phyloP scores from a whole-genome alignment of 2,113 vertebrate genomes.

The Calidris pugnax region DNA sequence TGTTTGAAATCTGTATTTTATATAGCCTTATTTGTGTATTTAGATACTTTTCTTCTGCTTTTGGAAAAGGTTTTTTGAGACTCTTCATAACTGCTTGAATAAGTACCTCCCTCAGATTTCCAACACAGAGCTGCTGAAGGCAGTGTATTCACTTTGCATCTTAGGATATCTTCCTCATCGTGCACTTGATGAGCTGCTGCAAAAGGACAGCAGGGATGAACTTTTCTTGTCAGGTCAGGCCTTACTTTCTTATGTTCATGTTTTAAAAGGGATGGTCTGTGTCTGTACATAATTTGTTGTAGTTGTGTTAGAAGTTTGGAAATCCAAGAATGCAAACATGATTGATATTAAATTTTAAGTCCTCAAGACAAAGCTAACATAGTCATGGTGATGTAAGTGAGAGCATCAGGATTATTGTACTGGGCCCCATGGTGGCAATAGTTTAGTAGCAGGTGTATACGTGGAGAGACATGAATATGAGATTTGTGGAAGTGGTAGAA shows the following conservation, averaged over 20 bases:
- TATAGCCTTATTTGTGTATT: neutral
- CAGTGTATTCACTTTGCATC: constrained; percentile 76
- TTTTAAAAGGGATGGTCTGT: neutral
- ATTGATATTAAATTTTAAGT: neutral
- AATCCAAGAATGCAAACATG: neutral
- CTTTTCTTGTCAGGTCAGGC: constrained; percentile 71
- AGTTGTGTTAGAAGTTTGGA: neutral
- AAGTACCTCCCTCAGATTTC: constrained; percentile 78
- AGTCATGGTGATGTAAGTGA: neutral
- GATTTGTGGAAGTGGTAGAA: neutral
- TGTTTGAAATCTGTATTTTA: neutral
- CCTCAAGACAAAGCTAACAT: neutral
- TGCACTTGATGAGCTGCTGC: constrained; percentile 80
- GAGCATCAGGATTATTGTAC: neutral
- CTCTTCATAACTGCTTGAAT: constrained; percentile 73
- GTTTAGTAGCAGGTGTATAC: neutral
- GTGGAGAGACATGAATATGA: neutral
- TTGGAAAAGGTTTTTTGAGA: constrained; percentile 82
- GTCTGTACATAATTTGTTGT: neutral
- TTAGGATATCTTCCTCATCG: constrained; percentile 80
- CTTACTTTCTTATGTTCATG: neutral
- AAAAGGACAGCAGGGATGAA: constrained; percentile 64
- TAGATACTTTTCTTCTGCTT: constrained; percentile 28
- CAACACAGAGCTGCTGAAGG: constrained; percentile 71
- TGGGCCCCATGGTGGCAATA: neutral